These are phyloP conservation scores for Orthosia gothica DNA, from an alignment of 2,888 invertebrate genomes.

Conservation along the genomic window DNA sequence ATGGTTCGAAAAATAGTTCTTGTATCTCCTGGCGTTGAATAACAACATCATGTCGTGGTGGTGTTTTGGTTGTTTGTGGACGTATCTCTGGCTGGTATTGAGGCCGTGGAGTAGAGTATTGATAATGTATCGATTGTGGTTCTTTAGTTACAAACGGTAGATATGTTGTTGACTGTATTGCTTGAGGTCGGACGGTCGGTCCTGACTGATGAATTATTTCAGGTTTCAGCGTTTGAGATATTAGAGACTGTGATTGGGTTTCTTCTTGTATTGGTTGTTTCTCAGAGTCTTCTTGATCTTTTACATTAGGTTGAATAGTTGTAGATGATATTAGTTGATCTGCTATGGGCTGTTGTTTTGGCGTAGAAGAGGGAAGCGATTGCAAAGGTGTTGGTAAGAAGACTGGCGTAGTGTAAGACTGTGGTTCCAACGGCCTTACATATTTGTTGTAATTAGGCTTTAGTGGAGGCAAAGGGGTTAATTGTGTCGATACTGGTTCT, in stretches of 20 bases:
- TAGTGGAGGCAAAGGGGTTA: conserved; percentile 34
- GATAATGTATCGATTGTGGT: conserved; percentile 20
- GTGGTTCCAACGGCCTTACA: conserved; percentile 29
- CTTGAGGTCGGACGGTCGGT: conserved; percentile 13
- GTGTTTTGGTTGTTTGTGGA: neutral
- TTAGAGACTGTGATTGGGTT: conserved; percentile 15
- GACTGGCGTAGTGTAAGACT: conserved; percentile 7
- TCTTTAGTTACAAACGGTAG: conserved; percentile 24
- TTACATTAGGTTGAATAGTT: conserved; percentile 52
- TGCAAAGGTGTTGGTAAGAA: conserved; percentile 42
- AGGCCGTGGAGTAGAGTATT: conserved; percentile 39
- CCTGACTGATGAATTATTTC: conserved; percentile 29
- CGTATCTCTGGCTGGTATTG: conserved; percentile 10
- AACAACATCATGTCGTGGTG: conserved; percentile 48
- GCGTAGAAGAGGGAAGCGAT: conserved; percentile 31
- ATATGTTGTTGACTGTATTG: conserved; percentile 42
- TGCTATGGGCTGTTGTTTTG: conserved; percentile 30
- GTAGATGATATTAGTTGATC: conserved; percentile 60
- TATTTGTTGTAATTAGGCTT: conserved; percentile 41
- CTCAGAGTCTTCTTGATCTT: neutral
- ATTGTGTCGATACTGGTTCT: conserved; percentile 11
- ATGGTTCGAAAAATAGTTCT: conserved; percentile 49
- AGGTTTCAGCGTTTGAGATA: conserved; percentile 7
- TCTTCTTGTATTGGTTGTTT: conserved; percentile 18
- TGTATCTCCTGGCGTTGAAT: conserved; percentile 54